Evolutionary conservation across 1,140 invertebrate genomes (phyloP), one percentile per base, ranked within the genome.

Genomic region (Spodoptera litura): DNA sequence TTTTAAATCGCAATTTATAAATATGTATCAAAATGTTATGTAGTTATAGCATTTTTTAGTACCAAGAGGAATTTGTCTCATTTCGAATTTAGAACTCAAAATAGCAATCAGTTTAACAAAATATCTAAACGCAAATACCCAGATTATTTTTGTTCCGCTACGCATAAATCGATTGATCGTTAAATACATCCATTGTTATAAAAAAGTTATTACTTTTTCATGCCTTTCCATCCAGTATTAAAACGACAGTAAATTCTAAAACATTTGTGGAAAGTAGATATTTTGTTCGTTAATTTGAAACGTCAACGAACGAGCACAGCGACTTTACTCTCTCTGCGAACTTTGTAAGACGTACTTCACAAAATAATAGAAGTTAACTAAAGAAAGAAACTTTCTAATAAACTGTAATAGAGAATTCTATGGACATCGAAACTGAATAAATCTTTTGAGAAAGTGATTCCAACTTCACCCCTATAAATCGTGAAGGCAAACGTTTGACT

Each of bases 401-500:
- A 58, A 73, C 11, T 72, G 53, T 59, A 73, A 73, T 73, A 73
- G 38, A 73, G 58, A 62, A 71, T 64, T 64, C 73, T 53, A 75
- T 75, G 59, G 58, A 53, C 35, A 75, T 75, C 31, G 59, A 49
- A 51, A 75, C 44, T 75, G 20, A 31, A 75, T 75, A 75, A 62
- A 75, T 62, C 49, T 75, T 75, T 52, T 52, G 59, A 75, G 59
- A 75, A 75, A 75, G 58, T 62, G 51, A 75, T 62, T 73, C 56
- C 12, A 75, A 75, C 58, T 75, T 13, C 35, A 75, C 44, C 59
- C 59, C 58, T 64, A 62, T 62, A 75, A 62, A 62, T 75, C 73
- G 58, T 53, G 25, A 75, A 75, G 20, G 73, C 56, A 75, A 75
- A 59, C 49, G 59, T 75, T 75, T 75, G 73, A 75, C 73, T 75